phyloP scores from a whole-genome alignment of 2,888 invertebrate genomes.

The Rhamphomyia laevipes region DNA sequence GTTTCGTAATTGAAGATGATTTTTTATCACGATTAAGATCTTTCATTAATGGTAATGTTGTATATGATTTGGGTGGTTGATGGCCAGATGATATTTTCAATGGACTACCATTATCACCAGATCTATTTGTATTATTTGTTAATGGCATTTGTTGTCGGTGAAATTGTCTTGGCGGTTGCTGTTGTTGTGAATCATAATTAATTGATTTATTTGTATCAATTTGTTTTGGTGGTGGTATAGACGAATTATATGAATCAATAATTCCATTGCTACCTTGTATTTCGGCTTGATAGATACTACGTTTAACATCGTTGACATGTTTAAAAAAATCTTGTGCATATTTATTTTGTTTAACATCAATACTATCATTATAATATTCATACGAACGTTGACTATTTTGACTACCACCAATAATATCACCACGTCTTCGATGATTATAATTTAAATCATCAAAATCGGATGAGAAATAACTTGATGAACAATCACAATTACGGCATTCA shows the following conservation, averaged over 20 bases:
- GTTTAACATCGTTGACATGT: conserved; percentile 37
- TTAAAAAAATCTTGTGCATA: conserved; percentile 39
- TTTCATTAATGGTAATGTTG: conserved; percentile 29
- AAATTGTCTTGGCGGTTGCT: conserved; percentile 11
- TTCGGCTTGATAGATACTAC: conserved; percentile 35
- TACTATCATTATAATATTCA: conserved; percentile 18
- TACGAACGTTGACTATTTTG: conserved; percentile 19
- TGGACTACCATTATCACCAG: conserved; percentile 4
- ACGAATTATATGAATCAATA: conserved; percentile 8
- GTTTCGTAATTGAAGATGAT: not conserved
- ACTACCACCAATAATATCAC: conserved; percentile 16
- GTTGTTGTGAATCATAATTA: not conserved
- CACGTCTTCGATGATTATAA: conserved; percentile 21
- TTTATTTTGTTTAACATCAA: conserved; percentile 34
- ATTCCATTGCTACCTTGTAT: conserved; percentile 25
- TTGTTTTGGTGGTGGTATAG: conserved; percentile 10
- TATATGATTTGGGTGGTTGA: conserved; percentile 17
- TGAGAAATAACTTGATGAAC: conserved; percentile 37
- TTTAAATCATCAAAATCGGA: conserved; percentile 37
- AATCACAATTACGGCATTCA: conserved; percentile 37
- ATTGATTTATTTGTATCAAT: conserved; percentile 11
- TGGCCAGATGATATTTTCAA: conserved; percentile 7
- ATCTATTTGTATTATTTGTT: not conserved
- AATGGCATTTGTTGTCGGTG: not conserved
- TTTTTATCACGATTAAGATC: conserved; percentile 13